A percentile compares a stretch with the other conserved stretches of the same genome.
Conservation (phyloP, 2,113 vertebrate species). For the Hepsetus odoe region DNA sequence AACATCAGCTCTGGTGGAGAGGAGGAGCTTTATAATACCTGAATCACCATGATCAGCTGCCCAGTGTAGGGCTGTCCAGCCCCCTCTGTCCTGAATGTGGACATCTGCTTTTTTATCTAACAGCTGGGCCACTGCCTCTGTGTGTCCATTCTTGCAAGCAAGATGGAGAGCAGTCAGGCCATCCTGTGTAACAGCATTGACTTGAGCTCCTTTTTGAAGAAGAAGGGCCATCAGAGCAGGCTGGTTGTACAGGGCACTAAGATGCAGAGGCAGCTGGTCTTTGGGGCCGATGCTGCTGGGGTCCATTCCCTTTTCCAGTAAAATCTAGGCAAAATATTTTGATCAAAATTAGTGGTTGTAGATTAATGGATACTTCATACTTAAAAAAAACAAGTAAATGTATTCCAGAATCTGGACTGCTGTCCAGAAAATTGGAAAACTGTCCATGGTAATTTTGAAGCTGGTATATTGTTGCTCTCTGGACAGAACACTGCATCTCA, state of each 20-base stretch:
- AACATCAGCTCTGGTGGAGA: slow-evolving; percentile 68
- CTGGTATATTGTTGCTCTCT: no score
- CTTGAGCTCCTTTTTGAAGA: slow-evolving; percentile 70
- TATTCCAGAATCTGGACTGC: no score
- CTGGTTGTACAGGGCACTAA: slow-evolving; percentile 67
- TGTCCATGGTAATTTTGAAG: no score
- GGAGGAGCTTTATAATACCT: slow-evolving; percentile 68
- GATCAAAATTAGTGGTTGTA: background rate
- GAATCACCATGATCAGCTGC: slow-evolving; percentile 65
- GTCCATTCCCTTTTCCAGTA: slow-evolving; percentile 70
- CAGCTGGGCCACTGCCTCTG: slow-evolving; percentile 62
- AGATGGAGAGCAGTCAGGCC: slow-evolving; percentile 72
- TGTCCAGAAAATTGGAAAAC: no score
- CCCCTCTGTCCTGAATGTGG: slow-evolving; percentile 67
- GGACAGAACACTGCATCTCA: no score
- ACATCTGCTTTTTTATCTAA: slow-evolving; percentile 70
- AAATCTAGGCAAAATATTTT: slow-evolving; percentile 46
- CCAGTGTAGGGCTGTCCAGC: slow-evolving; percentile 75
- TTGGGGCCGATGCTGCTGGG: slow-evolving; percentile 66
- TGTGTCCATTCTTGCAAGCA: slow-evolving; percentile 67
- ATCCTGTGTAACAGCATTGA: slow-evolving; percentile 67
- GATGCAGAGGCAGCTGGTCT: slow-evolving; percentile 71
- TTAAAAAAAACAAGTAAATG: no score
- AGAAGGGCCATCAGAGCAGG: slow-evolving; percentile 59
- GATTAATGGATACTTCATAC: background rate